These are phyloP conservation scores for Cossypha dichroa DNA, from an alignment of 2,797 vertebrate species.

Conservation along the genomic window DNA sequence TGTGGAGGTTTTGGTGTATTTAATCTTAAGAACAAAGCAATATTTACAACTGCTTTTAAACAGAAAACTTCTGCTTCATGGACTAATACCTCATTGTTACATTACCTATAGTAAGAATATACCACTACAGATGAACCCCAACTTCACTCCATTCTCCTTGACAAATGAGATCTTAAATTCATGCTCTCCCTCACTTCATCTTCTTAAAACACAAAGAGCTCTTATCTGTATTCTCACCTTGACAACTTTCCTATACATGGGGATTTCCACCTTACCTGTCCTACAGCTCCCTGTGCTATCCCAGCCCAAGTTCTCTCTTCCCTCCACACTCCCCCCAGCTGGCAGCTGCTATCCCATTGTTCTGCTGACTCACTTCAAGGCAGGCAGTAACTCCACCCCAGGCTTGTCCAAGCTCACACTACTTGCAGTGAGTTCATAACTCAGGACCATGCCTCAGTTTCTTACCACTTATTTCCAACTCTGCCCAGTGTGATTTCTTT, in stretches of 20 bases:
- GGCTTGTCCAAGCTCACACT: not conserved
- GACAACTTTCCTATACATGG: not conserved
- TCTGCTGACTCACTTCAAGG: not conserved
- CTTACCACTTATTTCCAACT: conserved; percentile 99
- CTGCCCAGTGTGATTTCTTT: conserved; percentile 98
- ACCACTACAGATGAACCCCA: not conserved
- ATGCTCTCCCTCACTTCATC: not conserved
- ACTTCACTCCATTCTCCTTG: not conserved
- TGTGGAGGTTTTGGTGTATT: not conserved
- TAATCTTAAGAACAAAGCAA: not conserved
- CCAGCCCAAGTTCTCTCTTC: not conserved
- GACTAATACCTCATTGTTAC: not conserved
- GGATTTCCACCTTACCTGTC: not conserved
- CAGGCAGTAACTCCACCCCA: not conserved
- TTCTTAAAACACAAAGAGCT: not conserved
- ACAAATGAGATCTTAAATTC: not conserved
- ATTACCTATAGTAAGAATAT: not conserved
- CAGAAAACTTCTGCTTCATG: not conserved
- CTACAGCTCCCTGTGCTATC: not conserved
- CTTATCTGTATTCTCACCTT: not conserved
- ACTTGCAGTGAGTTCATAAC: not conserved
- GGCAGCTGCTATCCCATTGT: rapidly evolving
- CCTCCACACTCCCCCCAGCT: not conserved
- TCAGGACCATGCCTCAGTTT: not conserved
- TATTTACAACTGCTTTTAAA: not conserved